These are phyloP conservation scores for Leptodactylus fuscus DNA, from an alignment of 2,113 vertebrate species.

Conservation along the genomic window DNA sequence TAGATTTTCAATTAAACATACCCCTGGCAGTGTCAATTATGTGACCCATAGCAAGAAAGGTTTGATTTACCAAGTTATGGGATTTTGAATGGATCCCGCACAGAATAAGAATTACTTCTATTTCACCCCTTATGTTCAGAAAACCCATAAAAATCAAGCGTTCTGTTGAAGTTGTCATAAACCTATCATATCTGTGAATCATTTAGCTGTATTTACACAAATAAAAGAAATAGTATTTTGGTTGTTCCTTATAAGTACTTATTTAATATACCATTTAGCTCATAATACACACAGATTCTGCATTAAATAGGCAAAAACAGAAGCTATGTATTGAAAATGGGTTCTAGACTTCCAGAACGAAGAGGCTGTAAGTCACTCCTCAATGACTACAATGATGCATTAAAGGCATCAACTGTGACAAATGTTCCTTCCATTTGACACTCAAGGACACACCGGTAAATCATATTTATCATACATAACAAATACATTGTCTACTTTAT, in stretches of 20 bases:
- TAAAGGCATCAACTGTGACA: conserved; percentile 45
- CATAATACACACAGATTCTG: background rate
- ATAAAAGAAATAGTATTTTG: background rate
- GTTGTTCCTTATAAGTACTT: background rate
- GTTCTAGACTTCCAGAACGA: background rate
- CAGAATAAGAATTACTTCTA: too few species aligned
- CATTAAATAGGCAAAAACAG: background rate
- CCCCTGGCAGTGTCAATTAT: too few species aligned
- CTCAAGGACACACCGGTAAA: conserved; percentile 42
- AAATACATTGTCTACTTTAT: conserved; percentile 13
- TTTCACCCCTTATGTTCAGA: too few species aligned
- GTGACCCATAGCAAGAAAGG: too few species aligned
- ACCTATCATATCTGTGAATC: too few species aligned
- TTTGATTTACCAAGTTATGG: too few species aligned
- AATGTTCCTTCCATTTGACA: conserved; percentile 50
- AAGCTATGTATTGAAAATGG: background rate
- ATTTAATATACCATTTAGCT: background rate
- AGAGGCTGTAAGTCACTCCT: conserved; percentile 12
- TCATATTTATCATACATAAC: conserved; percentile 49
- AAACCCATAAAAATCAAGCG: too few species aligned
- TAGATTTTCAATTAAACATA: too few species aligned
- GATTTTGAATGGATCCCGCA: too few species aligned
- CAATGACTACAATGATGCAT: conserved; percentile 36
- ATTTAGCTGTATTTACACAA: too few species aligned
- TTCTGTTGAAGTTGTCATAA: too few species aligned